phyloP scores from a whole-genome alignment of 2,113 vertebrate genomes.

The Rattus norvegicus region DNA sequence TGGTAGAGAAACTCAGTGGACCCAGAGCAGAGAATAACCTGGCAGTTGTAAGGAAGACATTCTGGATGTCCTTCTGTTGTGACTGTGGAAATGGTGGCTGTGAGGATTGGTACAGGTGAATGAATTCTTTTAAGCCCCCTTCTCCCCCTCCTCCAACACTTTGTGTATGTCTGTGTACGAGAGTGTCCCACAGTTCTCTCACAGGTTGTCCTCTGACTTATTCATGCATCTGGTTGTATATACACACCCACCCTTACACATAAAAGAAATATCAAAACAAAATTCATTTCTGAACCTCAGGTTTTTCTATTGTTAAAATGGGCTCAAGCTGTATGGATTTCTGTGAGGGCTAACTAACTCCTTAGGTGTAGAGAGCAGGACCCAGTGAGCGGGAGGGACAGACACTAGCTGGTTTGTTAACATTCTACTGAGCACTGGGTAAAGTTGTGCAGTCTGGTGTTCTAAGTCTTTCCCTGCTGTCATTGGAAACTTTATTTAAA shows the following conservation, averaged over 20 bases:
- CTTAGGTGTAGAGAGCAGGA: not conserved
- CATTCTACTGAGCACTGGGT: not conserved
- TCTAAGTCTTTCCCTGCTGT: not conserved
- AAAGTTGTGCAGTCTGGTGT: not conserved
- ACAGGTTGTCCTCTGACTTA: not conserved
- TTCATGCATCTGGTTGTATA: not conserved
- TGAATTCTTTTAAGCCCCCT: not conserved
- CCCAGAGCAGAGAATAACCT: not conserved
- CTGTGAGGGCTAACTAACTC: not conserved
- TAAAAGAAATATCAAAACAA: not conserved
- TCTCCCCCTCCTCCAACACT: not conserved
- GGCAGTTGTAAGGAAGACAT: not conserved
- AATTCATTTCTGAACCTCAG: slow-evolving; percentile 7
- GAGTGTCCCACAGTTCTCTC: not conserved
- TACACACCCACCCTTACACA: not conserved
- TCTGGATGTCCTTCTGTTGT: not conserved
- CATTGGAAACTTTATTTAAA: not conserved
- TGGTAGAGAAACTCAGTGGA: not conserved
- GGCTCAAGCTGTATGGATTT: not conserved
- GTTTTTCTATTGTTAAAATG: slow-evolving; percentile 15
- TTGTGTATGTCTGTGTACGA: not conserved
- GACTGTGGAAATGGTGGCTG: not conserved
- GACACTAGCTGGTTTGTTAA: not conserved
- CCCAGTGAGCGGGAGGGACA: not conserved
- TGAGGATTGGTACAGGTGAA: not conserved